Percentiles rank a stretch among this genome's conserved stretches.
Evolutionary conservation across 1,140 invertebrate species (phyloP).

Genomic region (Wasmannia auropunctata): DNA sequence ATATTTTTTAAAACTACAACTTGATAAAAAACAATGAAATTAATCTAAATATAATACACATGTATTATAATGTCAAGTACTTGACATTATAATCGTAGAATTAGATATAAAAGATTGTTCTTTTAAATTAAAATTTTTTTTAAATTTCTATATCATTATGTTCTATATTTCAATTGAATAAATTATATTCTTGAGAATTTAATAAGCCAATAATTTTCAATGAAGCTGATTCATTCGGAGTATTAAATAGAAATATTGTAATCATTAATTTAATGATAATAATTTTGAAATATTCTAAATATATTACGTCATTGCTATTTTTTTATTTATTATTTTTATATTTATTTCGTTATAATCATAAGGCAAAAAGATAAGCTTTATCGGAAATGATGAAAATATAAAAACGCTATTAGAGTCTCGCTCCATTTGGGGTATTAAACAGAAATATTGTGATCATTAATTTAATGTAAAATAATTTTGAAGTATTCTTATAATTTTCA

Average conservation of each 20-base stretch:
- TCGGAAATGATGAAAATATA: neutral
- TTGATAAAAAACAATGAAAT: neutral
- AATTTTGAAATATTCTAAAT: neutral
- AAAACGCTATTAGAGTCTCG: neutral
- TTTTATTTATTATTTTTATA: too few species aligned
- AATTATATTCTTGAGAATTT: neutral
- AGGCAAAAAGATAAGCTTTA: neutral
- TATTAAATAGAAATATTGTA: neutral
- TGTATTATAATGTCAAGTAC: too few species aligned
- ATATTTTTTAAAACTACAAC: neutral
- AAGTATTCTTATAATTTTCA: neutral
- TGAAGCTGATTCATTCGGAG: neutral
- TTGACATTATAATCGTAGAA: neutral
- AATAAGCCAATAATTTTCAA: neutral
- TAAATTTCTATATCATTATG: too few species aligned
- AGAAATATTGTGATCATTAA: too few species aligned
- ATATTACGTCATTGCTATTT: neutral
- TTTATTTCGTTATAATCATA: neutral
- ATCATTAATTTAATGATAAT: conserved; percentile 16
- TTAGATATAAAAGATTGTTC: neutral
- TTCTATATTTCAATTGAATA: conserved; percentile 2
- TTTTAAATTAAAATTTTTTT: neutral
- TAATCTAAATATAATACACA: neutral
- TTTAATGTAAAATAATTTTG: too few species aligned
- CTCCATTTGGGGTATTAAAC: neutral